Evolutionary conservation across 2,888 invertebrate species (phyloP), one percentile per base, ranked within the genome.

Genomic region (Lochmaea crataegi): DNA sequence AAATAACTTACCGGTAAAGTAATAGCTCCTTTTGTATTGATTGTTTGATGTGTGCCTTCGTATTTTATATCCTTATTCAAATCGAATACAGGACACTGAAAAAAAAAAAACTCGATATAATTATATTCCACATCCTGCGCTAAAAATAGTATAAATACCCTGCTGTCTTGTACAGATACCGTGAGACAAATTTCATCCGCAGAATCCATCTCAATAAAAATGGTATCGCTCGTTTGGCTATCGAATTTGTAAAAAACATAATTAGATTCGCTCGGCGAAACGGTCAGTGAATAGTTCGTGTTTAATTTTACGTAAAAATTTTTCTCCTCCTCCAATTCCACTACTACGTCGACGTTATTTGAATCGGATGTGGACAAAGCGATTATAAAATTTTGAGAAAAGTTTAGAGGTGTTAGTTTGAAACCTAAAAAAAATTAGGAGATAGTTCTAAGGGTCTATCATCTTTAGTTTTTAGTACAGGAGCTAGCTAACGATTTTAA

Each of bases 11-110:
- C 94, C 77, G 91, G 89, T 41, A 96, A 88, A 0, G 93, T 93
- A 65, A 96, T 92, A 1, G 94, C 94, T 0, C 94, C 95, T 80
- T 92, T 90, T 65, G 88, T 89, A 6, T 92, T 93, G 87, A 96
- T 92, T 0, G 96, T 95, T 81, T 95, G 91, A 84, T 91, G 92
- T 76, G 90, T 91, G 0, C 95, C 95, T 74, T 92, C 91, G 80
- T 92, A 95, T 71, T 92, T 88, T 11, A 95, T 92, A 80, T 94
- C 94, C 71, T 91, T 89, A 78, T 94, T 94, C 74, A 93, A 89
- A 84, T 96, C 96, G 83, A 93, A 93, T 1, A 96, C 94, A 11
- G 96, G 96, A 84, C 96, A 96, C 95, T 96, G 83, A 66, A 89
- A 89, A 75, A 75, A 26, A 70, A 12, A 7, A 6, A 65, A 65